Conservation (phyloP, 2,797 vertebrate genomes). For the Pogonophryne albipinna region DNA sequence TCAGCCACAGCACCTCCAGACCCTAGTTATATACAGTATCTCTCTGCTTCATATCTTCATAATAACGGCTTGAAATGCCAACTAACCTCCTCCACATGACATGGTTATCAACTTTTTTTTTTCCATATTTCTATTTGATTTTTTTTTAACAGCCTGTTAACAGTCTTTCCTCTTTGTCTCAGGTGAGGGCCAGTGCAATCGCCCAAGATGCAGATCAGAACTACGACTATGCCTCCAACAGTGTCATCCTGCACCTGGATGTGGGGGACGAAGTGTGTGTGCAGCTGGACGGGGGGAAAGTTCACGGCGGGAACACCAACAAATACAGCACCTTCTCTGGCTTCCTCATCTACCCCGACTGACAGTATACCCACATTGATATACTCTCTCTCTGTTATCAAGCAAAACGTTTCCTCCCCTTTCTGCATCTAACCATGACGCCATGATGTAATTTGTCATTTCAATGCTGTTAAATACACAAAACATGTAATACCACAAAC, state of each 20-base stretch:
- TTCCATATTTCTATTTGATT: no score
- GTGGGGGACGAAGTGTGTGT: constrained; percentile 95
- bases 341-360: constrained; percentile 96
- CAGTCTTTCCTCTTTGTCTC: constrained; percentile 11
- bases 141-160: background rate
- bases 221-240: constrained; percentile 97
- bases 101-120: background rate
- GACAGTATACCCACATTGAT: constrained; percentile 65
- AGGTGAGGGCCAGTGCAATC: constrained; percentile 96
- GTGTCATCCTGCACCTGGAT: constrained; percentile 95
- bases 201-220: constrained; percentile 97
- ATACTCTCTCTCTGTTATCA: constrained; percentile 30
- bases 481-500: constrained; percentile 52
- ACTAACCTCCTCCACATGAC: background rate
- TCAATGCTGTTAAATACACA: constrained; percentile 22
- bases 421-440: constrained; percentile 49
- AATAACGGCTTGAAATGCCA: background rate
- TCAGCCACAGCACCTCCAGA: background rate
- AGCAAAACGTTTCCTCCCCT: constrained; percentile 56
- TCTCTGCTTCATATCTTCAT: background rate
- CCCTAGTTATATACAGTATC: background rate
- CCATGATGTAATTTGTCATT: constrained; percentile 50
- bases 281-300: constrained; percentile 94
- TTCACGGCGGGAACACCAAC: constrained; percentile 96
- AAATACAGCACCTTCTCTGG: constrained; percentile 98